Conservation (phyloP, 37 sponge, comb jelly and placozoan genomes). For the Beroe ovata region DNA sequence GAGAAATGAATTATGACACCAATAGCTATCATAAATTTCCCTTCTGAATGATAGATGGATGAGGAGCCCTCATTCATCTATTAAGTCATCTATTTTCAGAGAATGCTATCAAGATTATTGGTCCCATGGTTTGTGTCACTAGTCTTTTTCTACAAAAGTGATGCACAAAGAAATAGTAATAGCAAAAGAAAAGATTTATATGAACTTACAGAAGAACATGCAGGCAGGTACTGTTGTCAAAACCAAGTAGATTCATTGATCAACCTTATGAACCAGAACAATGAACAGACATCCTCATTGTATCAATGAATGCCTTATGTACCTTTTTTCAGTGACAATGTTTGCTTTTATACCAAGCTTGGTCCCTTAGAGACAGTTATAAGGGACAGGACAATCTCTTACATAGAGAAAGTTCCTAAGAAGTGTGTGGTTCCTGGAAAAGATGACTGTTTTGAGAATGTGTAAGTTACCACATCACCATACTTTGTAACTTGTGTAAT, state of each 20-base stretch:
- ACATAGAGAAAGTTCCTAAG: neutral
- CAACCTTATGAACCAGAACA: neutral
- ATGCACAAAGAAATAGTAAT: neutral
- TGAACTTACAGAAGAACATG: constrained; percentile 41
- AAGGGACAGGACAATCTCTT: constrained; percentile 18
- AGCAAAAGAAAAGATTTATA: neutral
- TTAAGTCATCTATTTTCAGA: no score
- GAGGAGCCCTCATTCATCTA: no score
- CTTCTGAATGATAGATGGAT: no score
- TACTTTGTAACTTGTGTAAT: no score
- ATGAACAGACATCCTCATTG: neutral
- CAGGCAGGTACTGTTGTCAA: constrained; percentile 24
- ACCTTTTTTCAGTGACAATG: neutral
- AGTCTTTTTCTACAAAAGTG: neutral
- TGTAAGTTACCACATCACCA: no score
- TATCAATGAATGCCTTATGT: neutral
- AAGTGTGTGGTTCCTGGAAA: constrained; percentile 31
- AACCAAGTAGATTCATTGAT: no score
- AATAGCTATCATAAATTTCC: no score
- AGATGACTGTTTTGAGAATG: constrained; percentile 25
- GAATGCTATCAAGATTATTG: constrained; percentile 23
- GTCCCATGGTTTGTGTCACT: constrained; percentile 30
- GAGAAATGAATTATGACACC: neutral
- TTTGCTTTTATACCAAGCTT: constrained; percentile 12
- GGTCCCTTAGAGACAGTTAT: constrained; percentile 35